Evolutionary conservation across 2,888 invertebrate genomes (phyloP).

Genomic region (Athalia rosae): DNA sequence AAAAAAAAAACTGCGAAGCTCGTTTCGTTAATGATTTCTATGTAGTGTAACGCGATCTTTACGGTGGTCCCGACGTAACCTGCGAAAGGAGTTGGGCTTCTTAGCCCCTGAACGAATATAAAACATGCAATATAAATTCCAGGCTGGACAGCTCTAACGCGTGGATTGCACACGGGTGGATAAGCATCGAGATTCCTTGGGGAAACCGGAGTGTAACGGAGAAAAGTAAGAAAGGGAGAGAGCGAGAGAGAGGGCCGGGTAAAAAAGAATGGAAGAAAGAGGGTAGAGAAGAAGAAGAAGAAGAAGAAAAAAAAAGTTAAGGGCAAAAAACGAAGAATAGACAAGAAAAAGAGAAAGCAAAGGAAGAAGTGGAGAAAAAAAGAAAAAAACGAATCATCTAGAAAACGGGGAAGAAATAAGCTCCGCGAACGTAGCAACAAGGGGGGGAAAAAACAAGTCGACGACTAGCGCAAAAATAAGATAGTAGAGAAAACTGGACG

Average conservation of each 20-base stretch:
- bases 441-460: too few species aligned
- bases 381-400: not conserved
- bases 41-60: conserved; percentile 24
- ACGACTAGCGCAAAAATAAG: too few species aligned
- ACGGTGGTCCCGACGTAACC: conserved; percentile 14
- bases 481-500: too few species aligned
- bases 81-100: conserved; percentile 8
- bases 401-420: too few species aligned
- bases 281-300: not conserved
- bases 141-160: conserved; percentile 18
- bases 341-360: not conserved
- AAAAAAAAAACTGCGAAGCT: not conserved
- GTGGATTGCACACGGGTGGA: conserved; percentile 38
- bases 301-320: not conserved
- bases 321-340: not conserved
- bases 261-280: not conserved
- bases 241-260: not conserved
- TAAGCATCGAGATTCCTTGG: conserved; percentile 27
- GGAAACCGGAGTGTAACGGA: conserved; percentile 16
- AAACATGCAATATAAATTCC: conserved; percentile 42
- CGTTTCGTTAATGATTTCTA: conserved; percentile 17
- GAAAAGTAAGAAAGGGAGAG: not conserved
- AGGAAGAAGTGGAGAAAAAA: not conserved
- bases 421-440: too few species aligned
- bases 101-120: conserved; percentile 38